A percentile compares a stretch with the other conserved stretches of the same genome.
These are phyloP conservation scores for Cinclus cinclus DNA, from an alignment of 2,113 vertebrate genomes.

Conservation along the genomic window DNA sequence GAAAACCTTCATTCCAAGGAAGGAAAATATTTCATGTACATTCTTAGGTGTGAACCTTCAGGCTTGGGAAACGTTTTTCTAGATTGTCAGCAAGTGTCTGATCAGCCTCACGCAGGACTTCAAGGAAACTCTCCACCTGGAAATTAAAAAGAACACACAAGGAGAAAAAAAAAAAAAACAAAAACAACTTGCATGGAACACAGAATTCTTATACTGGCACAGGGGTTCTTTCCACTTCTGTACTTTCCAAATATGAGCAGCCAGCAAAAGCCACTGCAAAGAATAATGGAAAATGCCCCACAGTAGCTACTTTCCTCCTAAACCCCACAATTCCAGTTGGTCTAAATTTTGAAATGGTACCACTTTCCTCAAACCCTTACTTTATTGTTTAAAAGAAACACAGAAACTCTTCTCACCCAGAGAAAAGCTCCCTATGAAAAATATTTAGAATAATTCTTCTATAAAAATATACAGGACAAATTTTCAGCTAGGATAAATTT, in stretches of 20 bases:
- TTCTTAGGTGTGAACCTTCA: constrained; percentile 60
- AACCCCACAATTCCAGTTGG: neutral
- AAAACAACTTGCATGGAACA: neutral
- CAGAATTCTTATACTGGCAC: neutral
- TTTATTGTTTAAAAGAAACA: neutral
- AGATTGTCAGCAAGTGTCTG: constrained; percentile 79
- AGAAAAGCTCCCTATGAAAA: neutral
- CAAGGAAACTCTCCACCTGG: constrained; percentile 85
- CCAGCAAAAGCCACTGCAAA: neutral
- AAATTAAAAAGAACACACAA: neutral
- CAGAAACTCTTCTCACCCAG: neutral
- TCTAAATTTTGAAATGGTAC: neutral
- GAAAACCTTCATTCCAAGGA: constrained; percentile 29
- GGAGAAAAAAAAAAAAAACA: neutral
- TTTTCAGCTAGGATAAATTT: neutral
- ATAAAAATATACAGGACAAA: neutral
- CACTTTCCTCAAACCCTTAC: neutral
- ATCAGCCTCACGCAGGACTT: constrained; percentile 81
- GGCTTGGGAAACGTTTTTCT: constrained; percentile 78
- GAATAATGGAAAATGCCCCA: neutral
- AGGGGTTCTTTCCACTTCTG: neutral
- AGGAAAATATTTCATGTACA: neutral
- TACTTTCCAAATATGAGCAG: neutral
- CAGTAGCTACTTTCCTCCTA: neutral
- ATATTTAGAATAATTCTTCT: neutral